Evolutionary conservation across 53 echinoderm and acorn worm genomes (phyloP).

Genomic region (Paracentrotus lividus): DNA sequence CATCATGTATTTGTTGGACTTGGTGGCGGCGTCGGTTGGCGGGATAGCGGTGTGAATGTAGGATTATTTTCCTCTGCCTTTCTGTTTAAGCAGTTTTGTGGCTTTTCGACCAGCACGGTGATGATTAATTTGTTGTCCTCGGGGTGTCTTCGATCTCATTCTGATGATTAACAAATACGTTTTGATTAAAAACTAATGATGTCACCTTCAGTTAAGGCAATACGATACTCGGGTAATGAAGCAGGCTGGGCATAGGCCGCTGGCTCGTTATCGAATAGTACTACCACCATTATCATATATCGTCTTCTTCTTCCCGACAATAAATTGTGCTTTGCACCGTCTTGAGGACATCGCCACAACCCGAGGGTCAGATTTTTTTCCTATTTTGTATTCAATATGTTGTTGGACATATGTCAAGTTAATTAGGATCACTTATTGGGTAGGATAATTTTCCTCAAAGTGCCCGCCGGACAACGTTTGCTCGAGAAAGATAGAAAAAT

Average conservation of each 20-base stretch:
- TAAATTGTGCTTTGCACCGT: slow-evolving; percentile 57
- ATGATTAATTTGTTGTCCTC: slow-evolving; percentile 74
- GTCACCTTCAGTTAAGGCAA: slow-evolving; percentile 61
- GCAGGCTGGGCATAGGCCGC: slow-evolving; percentile 51
- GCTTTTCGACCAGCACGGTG: slow-evolving; percentile 47
- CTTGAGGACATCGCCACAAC: slow-evolving; percentile 45
- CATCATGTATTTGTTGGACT: slow-evolving; percentile 70
- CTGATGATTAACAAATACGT: slow-evolving; percentile 76
- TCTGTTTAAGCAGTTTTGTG: slow-evolving; percentile 65
- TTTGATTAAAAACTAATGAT: slow-evolving; percentile 76
- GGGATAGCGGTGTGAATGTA: slow-evolving; percentile 65
- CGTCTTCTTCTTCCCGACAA: slow-evolving; percentile 55
- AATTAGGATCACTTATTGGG: slow-evolving; percentile 65
- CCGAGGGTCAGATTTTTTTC: slow-evolving; percentile 52
- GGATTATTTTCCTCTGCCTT: slow-evolving; percentile 66
- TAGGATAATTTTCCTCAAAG: slow-evolving; percentile 52
- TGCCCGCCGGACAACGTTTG: slow-evolving; percentile 49
- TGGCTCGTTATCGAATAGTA: slow-evolving; percentile 54
- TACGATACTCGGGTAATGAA: slow-evolving; percentile 71
- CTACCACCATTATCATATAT: slow-evolving; percentile 64
- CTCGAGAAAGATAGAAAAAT: background rate
- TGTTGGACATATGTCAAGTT: slow-evolving; percentile 65
- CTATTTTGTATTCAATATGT: slow-evolving; percentile 37
- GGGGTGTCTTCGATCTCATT: slow-evolving; percentile 73
- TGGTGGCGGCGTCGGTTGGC: slow-evolving; percentile 61